These are phyloP conservation scores for Strix aluco DNA, from an alignment of 2,113 vertebrate genomes.

Conservation along the genomic window DNA sequence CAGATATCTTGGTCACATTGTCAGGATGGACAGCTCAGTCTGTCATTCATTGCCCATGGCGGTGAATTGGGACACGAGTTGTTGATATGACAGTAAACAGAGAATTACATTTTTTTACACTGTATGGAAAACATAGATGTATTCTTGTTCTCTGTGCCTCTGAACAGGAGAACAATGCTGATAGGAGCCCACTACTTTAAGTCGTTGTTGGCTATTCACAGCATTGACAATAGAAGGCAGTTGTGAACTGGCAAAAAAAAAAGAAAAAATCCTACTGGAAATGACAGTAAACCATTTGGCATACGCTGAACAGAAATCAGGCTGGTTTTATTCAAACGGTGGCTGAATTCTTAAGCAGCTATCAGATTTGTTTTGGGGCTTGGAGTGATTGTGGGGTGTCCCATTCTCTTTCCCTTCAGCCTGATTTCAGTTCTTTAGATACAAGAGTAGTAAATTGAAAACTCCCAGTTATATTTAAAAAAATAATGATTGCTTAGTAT, in stretches of 20 bases:
- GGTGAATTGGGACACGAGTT: slow-evolving; percentile 29
- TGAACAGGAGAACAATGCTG: slow-evolving; percentile 66
- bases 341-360: not conserved
- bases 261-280: not conserved
- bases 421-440: not conserved
- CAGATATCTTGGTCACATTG: slow-evolving; percentile 51
- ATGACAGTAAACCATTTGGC: slow-evolving; percentile 5
- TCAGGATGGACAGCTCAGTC: slow-evolving; percentile 55
- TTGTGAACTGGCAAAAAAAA: slow-evolving; percentile 32
- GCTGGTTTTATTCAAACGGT: not conserved
- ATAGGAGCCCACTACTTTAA: slow-evolving; percentile 51
- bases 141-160: slow-evolving; percentile 51
- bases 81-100: slow-evolving; percentile 65
- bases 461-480: not conserved
- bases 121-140: slow-evolving; percentile 52
- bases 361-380: not conserved
- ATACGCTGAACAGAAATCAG: not conserved
- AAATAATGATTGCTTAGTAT: not conserved
- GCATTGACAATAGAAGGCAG: slow-evolving; percentile 43
- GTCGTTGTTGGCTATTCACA: slow-evolving; percentile 29
- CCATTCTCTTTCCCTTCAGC: not conserved
- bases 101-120: slow-evolving; percentile 60
- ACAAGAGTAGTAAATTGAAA: not conserved
- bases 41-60: slow-evolving; percentile 54
- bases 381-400: not conserved